A percentile compares a stretch with the other conserved stretches of the same genome.
Conservation (phyloP, 2,113 vertebrate species). For the Nicator chloris region DNA sequence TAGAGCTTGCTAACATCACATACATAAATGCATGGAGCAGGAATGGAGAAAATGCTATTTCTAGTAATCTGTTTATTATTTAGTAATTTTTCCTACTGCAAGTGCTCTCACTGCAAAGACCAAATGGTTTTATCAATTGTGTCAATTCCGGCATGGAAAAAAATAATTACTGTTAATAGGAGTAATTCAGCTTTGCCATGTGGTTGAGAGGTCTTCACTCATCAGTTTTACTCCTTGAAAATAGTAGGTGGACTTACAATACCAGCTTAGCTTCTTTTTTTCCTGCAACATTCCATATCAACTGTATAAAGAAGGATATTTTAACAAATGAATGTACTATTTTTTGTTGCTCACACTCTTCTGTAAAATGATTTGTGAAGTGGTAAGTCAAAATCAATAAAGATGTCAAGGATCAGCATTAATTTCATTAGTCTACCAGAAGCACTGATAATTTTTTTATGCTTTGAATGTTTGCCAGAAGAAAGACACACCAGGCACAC, state of each 20-base stretch:
- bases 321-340: not conserved
- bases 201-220: not conserved
- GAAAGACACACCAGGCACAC: not conserved
- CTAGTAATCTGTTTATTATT: constrained; percentile 4
- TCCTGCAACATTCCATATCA: not conserved
- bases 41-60: constrained; percentile 12
- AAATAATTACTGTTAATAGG: not conserved
- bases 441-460: not conserved
- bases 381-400: not conserved
- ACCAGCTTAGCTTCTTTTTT: not conserved
- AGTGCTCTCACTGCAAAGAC: not conserved
- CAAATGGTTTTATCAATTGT: not conserved
- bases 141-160: not conserved
- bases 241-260: not conserved
- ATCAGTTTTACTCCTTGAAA: not conserved
- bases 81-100: not conserved
- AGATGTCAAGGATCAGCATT: not conserved
- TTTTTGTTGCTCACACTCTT: not conserved
- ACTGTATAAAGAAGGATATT: not conserved
- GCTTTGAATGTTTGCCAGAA: not conserved
- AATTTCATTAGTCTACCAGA: constrained; percentile 14
- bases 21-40: not conserved
- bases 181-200: not conserved
- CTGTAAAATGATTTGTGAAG: not conserved
- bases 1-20: not conserved